These are phyloP conservation scores for Hypomecis punctinalis DNA, from an alignment of 2,888 invertebrate genomes.

Conservation along the genomic window DNA sequence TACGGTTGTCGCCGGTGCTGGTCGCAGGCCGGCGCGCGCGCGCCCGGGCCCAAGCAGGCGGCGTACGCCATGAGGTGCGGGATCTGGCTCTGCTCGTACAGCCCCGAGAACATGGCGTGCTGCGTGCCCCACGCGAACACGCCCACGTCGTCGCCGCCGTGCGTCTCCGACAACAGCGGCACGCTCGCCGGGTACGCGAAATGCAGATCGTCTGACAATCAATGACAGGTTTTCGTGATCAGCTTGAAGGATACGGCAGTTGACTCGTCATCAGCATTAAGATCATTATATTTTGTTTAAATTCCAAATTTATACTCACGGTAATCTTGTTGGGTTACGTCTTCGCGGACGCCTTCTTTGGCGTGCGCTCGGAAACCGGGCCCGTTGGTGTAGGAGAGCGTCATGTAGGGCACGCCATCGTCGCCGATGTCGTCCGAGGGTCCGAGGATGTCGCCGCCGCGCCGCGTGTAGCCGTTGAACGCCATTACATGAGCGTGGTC, in stretches of 20 bases:
- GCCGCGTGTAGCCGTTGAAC: constrained; percentile 87
- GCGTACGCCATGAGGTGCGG: constrained; percentile 91
- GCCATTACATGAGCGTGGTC: constrained; percentile 91
- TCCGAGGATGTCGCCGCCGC: constrained; percentile 75
- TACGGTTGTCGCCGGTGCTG: no score
- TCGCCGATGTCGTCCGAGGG: constrained; percentile 69
- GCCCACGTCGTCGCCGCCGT: constrained; percentile 92
- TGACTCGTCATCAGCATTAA: no score
- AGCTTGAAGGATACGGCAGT: no score
- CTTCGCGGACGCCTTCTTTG: constrained; percentile 67
- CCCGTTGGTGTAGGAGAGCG: constrained; percentile 87
- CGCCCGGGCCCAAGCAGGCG: constrained; percentile 87
- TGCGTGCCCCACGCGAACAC: constrained; percentile 90
- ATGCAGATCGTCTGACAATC: constrained; percentile 45
- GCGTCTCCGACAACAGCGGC: constrained; percentile 87
- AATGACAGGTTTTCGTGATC: background rate
- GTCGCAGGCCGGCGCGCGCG: constrained; percentile 48
- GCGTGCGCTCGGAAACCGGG: constrained; percentile 78
- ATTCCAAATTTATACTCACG: constrained; percentile 52
- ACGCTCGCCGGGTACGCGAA: constrained; percentile 74
- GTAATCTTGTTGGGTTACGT: constrained; percentile 67
- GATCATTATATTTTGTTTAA: no score
- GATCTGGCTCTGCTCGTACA: constrained; percentile 91
- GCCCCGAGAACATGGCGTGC: constrained; percentile 90
- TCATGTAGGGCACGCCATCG: constrained; percentile 84